Conservation (phyloP, 2,797 vertebrate genomes). For the Gadopsis bispinosus region DNA sequence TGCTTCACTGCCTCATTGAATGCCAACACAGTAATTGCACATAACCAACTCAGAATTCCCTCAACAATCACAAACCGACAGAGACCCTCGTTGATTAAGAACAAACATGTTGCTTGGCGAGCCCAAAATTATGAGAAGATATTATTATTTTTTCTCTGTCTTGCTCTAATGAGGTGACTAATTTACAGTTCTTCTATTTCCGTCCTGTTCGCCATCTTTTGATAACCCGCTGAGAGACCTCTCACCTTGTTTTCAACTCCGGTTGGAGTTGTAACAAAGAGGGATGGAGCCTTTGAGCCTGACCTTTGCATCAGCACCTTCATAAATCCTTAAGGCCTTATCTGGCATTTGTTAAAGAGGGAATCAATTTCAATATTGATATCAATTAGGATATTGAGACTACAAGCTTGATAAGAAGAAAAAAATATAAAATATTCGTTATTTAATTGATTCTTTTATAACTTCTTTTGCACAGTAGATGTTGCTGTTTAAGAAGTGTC, state of each 20-base stretch:
- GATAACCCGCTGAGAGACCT: slow-evolving; percentile 37
- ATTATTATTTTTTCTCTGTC: slow-evolving; percentile 28
- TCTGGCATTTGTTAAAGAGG: slow-evolving; percentile 25
- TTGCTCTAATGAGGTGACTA: slow-evolving; percentile 65
- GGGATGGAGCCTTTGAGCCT: not conserved
- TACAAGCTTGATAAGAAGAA: not conserved
- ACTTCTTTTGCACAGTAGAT: not conserved
- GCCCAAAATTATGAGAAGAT: slow-evolving; percentile 49
- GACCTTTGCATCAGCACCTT: slow-evolving; percentile 54
- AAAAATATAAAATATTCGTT: not conserved
- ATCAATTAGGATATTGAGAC: not conserved
- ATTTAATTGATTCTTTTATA: not conserved
- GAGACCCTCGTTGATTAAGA: slow-evolving; percentile 58
- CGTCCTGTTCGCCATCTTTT: slow-evolving; percentile 29
- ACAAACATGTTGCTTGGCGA: slow-evolving; percentile 53
- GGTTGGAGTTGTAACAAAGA: slow-evolving; percentile 48
- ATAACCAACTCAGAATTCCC: slow-evolving; percentile 63
- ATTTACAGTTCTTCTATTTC: slow-evolving; percentile 65
- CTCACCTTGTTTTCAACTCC: slow-evolving; percentile 48
- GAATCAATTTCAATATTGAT: slow-evolving; percentile 28
- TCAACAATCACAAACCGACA: slow-evolving; percentile 18
- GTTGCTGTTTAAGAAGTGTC: not conserved
- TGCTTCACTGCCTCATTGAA: slow-evolving; percentile 73
- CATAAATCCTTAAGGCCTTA: slow-evolving; percentile 23
- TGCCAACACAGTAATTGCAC: slow-evolving; percentile 73